These are phyloP conservation scores for Oscheius sp. DNA, from an alignment of 2,888 invertebrate genomes.

Conservation along the genomic window DNA sequence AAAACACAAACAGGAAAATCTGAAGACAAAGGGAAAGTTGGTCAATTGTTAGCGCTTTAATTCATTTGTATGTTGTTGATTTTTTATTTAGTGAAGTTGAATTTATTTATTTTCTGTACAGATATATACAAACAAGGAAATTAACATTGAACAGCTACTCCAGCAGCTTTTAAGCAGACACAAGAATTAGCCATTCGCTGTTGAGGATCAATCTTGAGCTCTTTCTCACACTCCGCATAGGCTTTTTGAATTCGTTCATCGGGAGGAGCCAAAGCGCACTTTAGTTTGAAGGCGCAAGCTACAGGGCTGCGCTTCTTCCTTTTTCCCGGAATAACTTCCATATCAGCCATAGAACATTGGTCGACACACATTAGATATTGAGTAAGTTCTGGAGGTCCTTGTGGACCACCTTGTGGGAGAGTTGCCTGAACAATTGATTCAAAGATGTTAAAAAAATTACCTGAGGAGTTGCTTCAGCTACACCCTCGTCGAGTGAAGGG, in stretches of 20 bases:
- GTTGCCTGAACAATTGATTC: conserved; percentile 1
- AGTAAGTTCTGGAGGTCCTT: conserved; percentile 55
- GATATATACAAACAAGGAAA: conserved; percentile 3
- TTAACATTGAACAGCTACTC: conserved; percentile 43
- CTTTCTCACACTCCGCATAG: conserved; percentile 63
- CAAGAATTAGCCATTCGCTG: conserved; percentile 59
- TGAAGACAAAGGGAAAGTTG: conserved; percentile 55
- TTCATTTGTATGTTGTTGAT: background rate
- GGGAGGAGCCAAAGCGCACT: conserved; percentile 67
- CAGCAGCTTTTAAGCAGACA: conserved; percentile 62
- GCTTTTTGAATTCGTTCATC: conserved; percentile 56
- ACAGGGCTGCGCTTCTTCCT: conserved; percentile 57
- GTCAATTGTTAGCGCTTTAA: conserved; percentile 48
- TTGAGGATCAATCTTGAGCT: conserved; percentile 55
- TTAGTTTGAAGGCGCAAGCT: conserved; percentile 65
- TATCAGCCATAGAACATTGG: conserved; percentile 63
- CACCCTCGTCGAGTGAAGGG: conserved; percentile 36
- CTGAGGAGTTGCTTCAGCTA: conserved; percentile 6
- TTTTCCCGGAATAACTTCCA: conserved; percentile 48
- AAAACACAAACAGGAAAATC: conserved; percentile 48
- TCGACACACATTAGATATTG: conserved; percentile 69
- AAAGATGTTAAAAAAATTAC: background rate
- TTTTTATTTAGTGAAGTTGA: conserved; percentile 8
- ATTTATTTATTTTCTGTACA: conserved; percentile 6
- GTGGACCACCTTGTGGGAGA: conserved; percentile 21